Percentiles rank a stretch among this genome's conserved stretches.
Evolutionary conservation across 2,888 invertebrate genomes (phyloP).

Genomic region (Trichacis sp.): DNA sequence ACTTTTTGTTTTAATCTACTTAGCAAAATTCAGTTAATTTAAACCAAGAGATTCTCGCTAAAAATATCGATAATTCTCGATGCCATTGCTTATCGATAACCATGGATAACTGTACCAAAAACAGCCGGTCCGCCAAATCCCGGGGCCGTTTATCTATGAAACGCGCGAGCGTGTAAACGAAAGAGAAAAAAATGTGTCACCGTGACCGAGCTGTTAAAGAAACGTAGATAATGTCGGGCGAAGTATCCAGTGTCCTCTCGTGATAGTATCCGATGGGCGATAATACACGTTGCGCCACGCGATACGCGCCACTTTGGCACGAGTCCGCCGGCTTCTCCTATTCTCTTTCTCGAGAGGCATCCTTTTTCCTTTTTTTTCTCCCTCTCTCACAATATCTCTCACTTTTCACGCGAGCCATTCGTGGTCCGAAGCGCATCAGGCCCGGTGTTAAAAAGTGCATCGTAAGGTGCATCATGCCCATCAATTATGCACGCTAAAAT

Average conservation of each 20-base stretch:
- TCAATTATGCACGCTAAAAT: too few relatives aligned
- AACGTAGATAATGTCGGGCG: not conserved
- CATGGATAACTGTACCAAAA: too few relatives aligned
- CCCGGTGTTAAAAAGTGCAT: not conserved
- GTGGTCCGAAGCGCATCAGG: not conserved
- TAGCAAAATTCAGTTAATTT: too few relatives aligned
- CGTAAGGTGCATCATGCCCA: not conserved
- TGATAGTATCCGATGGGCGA: slow-evolving; percentile 34
- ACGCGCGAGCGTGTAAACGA: not conserved
- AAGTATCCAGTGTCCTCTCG: not conserved
- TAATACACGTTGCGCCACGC: slow-evolving; percentile 39
- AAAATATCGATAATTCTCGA: too few relatives aligned
- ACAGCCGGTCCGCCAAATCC: slow-evolving; percentile 10
- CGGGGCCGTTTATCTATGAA: not conserved
- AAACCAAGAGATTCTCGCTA: too few relatives aligned
- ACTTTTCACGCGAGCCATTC: not conserved
- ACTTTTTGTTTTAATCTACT: too few relatives aligned
- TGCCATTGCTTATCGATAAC: too few relatives aligned
- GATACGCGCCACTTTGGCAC: slow-evolving; percentile 48
- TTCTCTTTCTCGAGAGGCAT: slow-evolving; percentile 3
- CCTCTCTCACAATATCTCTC: too few relatives aligned
- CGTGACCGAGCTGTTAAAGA: not conserved
- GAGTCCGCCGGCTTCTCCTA: slow-evolving; percentile 40
- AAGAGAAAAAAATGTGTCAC: not conserved
- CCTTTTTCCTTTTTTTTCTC: too few relatives aligned